Evolutionary conservation across 1,140 invertebrate species (phyloP).

Genomic region (Steinernema khuongi): DNA sequence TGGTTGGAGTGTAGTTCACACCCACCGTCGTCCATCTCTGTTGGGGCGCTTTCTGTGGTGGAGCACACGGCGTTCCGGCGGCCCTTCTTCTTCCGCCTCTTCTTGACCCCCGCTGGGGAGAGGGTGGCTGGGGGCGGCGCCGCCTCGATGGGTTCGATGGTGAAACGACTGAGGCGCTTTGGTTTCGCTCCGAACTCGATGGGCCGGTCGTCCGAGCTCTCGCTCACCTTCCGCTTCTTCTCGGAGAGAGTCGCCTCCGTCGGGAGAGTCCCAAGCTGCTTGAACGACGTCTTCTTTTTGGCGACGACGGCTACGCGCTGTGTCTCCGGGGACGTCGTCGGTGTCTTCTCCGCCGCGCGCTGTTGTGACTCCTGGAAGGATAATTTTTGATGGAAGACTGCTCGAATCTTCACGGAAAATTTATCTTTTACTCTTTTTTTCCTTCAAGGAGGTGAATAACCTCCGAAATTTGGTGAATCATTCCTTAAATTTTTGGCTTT

Average conservation of each 20-base stretch:
- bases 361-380: conserved; percentile 1
- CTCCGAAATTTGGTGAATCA: too few relatives aligned
- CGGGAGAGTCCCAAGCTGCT: neutral
- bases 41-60: neutral
- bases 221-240: neutral
- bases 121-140: neutral
- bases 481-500: too few relatives aligned
- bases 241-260: neutral
- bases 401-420: too few relatives aligned
- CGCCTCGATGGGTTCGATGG: neutral
- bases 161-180: neutral
- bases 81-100: neutral
- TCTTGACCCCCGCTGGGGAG: too few relatives aligned
- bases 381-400: too few relatives aligned
- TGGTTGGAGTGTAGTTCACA: too few relatives aligned
- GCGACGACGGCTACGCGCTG: neutral
- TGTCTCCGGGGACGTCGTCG: neutral
- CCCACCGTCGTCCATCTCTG: neutral
- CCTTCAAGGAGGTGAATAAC: too few relatives aligned
- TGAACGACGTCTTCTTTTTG: neutral
- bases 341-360: neutral
- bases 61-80: neutral
- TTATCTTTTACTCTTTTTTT: too few relatives aligned
- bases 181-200: neutral
- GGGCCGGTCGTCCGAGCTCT: neutral